phyloP scores from a whole-genome alignment of 2,888 invertebrate species.

The Chrysolina haemoptera region DNA sequence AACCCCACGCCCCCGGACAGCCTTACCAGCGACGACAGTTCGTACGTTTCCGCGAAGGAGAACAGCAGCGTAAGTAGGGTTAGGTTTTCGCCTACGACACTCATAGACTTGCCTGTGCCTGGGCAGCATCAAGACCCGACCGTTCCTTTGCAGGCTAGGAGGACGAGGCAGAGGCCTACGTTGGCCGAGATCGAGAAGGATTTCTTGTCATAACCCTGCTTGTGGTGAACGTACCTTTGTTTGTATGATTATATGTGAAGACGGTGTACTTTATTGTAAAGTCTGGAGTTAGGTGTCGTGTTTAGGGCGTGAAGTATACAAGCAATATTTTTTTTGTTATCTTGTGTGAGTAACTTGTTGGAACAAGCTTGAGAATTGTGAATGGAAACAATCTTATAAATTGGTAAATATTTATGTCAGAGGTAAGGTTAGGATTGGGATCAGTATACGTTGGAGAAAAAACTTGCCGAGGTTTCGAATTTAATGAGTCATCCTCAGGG shows the following conservation, averaged over 20 bases:
- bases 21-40: conserved; percentile 88
- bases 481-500: no score
- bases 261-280: conserved; percentile 27
- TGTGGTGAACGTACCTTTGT: conserved; percentile 22
- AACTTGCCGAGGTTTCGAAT: no score
- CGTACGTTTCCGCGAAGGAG: conserved; percentile 89
- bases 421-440: no score
- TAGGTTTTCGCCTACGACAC: conserved; percentile 83
- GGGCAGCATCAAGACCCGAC: conserved; percentile 73
- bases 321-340: conserved; percentile 35
- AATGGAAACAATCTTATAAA: no score
- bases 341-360: conserved; percentile 10
- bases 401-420: no score
- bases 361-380: not conserved
- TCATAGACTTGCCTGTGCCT: conserved; percentile 75
- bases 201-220: conserved; percentile 71
- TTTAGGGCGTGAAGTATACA: conserved; percentile 20
- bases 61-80: conserved; percentile 82
- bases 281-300: conserved; percentile 13
- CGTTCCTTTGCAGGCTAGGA: conserved; percentile 71
- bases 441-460: no score
- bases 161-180: conserved; percentile 70
- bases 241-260: not conserved
- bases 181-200: conserved; percentile 73
- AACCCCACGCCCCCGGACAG: conserved; percentile 91